These are phyloP conservation scores for Toxotes jaculatrix DNA, from an alignment of 2,113 vertebrate genomes.

Conservation along the genomic window DNA sequence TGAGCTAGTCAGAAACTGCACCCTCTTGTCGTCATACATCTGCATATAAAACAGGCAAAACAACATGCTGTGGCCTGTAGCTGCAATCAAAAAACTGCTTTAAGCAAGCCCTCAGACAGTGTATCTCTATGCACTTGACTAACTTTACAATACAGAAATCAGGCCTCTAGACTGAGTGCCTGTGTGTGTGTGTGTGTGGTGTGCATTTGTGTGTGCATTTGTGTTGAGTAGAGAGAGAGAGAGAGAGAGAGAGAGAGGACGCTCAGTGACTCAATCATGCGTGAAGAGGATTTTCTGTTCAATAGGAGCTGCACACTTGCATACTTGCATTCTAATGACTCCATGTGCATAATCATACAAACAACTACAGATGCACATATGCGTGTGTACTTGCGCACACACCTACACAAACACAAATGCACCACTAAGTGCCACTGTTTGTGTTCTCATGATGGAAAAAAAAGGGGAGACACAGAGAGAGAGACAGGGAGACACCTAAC, in stretches of 20 bases:
- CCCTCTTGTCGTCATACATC: constrained; percentile 34
- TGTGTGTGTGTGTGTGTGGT: constrained; percentile 13
- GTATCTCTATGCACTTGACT: constrained; percentile 71
- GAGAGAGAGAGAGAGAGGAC: constrained; percentile 39
- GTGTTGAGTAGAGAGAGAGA: constrained; percentile 41
- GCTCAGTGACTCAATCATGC: constrained; percentile 78
- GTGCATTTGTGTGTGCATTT: constrained; percentile 7
- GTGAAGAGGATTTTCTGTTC: constrained; percentile 81
- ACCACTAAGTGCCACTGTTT: constrained; percentile 15
- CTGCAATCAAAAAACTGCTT: constrained; percentile 63
- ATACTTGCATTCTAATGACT: constrained; percentile 84
- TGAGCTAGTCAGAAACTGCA: constrained; percentile 26
- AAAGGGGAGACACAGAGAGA: not conserved
- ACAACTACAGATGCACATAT: constrained; percentile 43
- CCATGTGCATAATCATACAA: constrained; percentile 67
- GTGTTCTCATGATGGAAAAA: constrained; percentile 34
- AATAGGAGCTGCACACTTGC: constrained; percentile 78
- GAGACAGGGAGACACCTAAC: constrained; percentile 19
- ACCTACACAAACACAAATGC: constrained; percentile 1
- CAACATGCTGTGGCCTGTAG: constrained; percentile 46
- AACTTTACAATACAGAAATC: constrained; percentile 76
- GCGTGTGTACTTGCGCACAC: constrained; percentile 1
- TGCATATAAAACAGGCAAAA: constrained; percentile 52
- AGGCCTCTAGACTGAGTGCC: constrained; percentile 46
- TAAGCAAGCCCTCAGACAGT: constrained; percentile 56